Conservation (phyloP, 2,888 invertebrate species). For the Dicyrtomina minuta region DNA sequence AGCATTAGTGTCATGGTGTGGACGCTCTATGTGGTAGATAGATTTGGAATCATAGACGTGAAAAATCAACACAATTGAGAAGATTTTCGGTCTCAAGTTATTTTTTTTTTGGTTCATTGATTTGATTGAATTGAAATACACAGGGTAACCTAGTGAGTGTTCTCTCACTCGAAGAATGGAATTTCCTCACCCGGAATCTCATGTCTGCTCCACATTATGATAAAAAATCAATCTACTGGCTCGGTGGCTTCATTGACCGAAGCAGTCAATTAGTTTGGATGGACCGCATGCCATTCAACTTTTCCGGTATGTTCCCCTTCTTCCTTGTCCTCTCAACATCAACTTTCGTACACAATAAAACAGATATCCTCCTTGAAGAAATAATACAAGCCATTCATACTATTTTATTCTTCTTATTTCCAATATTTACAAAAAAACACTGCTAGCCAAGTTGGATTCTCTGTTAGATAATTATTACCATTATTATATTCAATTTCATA, state of each 20-base stretch:
- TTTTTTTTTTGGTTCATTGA: neutral
- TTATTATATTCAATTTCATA: no score
- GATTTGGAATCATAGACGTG: neutral
- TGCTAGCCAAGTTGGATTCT: no score
- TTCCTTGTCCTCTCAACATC: neutral
- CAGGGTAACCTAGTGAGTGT: constrained; percentile 69
- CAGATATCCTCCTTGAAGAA: no score
- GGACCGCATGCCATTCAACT: constrained; percentile 65
- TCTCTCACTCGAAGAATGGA: constrained; percentile 68
- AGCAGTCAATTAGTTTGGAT: constrained; percentile 64
- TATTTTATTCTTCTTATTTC: no score
- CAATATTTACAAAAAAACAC: no score
- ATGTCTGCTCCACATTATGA: constrained; percentile 71
- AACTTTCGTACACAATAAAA: no score
- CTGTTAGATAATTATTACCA: no score
- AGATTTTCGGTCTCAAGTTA: neutral
- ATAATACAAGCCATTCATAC: no score
- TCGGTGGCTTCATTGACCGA: constrained; percentile 62
- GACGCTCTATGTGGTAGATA: neutral
- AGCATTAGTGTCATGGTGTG: no score
- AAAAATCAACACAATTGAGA: no score
- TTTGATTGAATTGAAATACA: constrained; percentile 24
- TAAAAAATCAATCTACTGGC: constrained; percentile 73
- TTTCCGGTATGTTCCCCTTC: constrained; percentile 60
- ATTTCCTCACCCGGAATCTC: constrained; percentile 69